Percentiles rank a stretch among this genome's conserved stretches.
Conservation (phyloP, 1,140 invertebrate genomes). For the Dendrolimus punctatus region DNA sequence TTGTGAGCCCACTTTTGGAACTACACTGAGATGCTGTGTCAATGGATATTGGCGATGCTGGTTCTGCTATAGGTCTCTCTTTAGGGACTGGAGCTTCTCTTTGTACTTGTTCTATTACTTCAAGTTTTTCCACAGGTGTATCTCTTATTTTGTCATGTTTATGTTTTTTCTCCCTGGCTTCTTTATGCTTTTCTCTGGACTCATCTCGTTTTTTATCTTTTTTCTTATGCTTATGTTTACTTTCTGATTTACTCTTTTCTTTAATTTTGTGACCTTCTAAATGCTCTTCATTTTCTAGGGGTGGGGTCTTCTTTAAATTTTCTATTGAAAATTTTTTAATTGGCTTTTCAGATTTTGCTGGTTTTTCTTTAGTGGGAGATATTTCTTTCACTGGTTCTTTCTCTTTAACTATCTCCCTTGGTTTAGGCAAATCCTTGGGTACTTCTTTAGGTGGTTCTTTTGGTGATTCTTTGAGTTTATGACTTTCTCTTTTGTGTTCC, state of each 20-base stretch:
- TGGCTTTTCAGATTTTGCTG: conserved; percentile 50
- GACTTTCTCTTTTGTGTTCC: conserved; percentile 69
- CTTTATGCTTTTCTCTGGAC: conserved; percentile 71
- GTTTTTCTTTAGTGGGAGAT: conserved; percentile 57
- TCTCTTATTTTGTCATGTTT: conserved; percentile 74
- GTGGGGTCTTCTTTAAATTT: conserved; percentile 60
- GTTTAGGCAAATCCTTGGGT: conserved; percentile 55
- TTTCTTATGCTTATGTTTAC: conserved; percentile 71
- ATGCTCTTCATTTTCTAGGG: conserved; percentile 45
- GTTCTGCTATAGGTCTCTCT: conserved; percentile 51
- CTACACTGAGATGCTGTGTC: conserved; percentile 69
- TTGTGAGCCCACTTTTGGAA: conserved; percentile 60
- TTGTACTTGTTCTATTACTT: conserved; percentile 36
- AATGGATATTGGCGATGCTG: conserved; percentile 63
- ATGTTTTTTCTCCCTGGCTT: conserved; percentile 73
- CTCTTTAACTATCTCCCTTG: conserved; percentile 58
- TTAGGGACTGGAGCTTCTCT: conserved; percentile 53
- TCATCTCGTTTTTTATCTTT: conserved; percentile 71
- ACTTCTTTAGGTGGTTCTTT: conserved; percentile 65
- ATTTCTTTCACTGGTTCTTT: conserved; percentile 54
- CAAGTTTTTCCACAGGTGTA: conserved; percentile 53
- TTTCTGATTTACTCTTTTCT: conserved; percentile 61
- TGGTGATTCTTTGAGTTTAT: conserved; percentile 65
- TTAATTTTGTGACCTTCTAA: conserved; percentile 60
- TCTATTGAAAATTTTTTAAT: conserved; percentile 64